These are phyloP conservation scores for Eubasilissa regina DNA, from an alignment of 1,140 invertebrate species.

Conservation along the genomic window DNA sequence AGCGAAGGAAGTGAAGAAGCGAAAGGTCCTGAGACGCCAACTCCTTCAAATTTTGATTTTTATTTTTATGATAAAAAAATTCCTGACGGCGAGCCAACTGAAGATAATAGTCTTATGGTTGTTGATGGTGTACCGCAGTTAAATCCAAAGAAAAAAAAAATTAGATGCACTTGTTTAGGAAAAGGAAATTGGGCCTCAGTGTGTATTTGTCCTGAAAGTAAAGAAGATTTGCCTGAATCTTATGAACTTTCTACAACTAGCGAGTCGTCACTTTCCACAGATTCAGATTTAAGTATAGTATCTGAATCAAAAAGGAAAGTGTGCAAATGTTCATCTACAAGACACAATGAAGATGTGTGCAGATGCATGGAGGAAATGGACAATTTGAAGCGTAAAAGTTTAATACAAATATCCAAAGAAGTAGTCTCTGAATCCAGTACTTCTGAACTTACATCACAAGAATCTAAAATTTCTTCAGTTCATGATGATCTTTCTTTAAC, in stretches of 20 bases:
- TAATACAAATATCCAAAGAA: background rate
- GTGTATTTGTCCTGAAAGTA: conserved; percentile 61
- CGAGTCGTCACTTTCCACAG: conserved; percentile 11
- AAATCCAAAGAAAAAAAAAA: conserved; percentile 61
- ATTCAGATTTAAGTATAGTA: conserved; percentile 21
- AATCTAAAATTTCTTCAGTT: conserved; percentile 12
- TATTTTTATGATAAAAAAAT: conserved; percentile 68
- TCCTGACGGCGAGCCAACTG: conserved; percentile 62
- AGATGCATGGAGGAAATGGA: conserved; percentile 18
- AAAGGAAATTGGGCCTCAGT: conserved; percentile 61
- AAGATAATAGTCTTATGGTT: conserved; percentile 64
- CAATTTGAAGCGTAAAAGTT: background rate
- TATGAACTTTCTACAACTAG: background rate
- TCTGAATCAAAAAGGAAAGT: conserved; percentile 44
- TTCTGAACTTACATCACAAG: background rate
- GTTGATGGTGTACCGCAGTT: conserved; percentile 66
- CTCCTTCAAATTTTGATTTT: conserved; percentile 65
- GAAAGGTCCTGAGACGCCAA: conserved; percentile 56
- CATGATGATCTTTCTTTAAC: background rate
- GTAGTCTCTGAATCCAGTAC: background rate
- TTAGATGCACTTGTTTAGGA: conserved; percentile 37
- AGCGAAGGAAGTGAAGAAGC: conserved; percentile 27
- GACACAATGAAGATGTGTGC: conserved; percentile 51
- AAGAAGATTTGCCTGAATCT: background rate
- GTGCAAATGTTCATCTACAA: conserved; percentile 62